Evolutionary conservation across 2,888 invertebrate species (phyloP), one percentile per base, ranked within the genome.

Genomic region (Malthinus seriepunctatus): DNA sequence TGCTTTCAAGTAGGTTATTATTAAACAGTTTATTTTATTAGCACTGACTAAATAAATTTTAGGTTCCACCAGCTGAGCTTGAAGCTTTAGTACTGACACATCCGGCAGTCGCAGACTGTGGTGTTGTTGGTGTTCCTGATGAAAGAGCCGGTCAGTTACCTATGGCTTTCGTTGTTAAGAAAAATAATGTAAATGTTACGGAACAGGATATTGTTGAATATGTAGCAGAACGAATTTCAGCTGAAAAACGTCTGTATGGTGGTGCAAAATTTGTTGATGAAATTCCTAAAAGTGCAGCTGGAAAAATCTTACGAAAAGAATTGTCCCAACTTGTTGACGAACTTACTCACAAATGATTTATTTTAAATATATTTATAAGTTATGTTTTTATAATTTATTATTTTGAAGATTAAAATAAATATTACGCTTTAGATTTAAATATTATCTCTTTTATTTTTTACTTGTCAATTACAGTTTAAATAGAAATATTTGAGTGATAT

Each of bases 11-110:
- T 42, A 23, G n/a, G 39, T 9, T 2, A 2, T n/a, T 15, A 15
- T 14, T 9, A 6, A 6, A 7, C 8, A n/a, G n/a, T n/a, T 15
- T 15, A 1, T 39, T 9, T 2, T 2, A 14, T 9, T 15, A n/a
- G n/a, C 10, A 42, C 5, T 42, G n/a, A 42, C 2, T 15, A 6
- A 2, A 32, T 49, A 46, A 5, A 15, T 50, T 51, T 0, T 71
- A 87, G 84, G 86, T 87, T 46, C 89, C 93, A 0, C 93, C 93
- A 2, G 92, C 93, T 1, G 95, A 95, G 79, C 78, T 96, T 37
- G 95, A 96, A 78, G 88, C 88, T n/a, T 72, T 95, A 48, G 77
- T 95, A 34, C 78, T 93, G 47, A 86, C 87, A 15, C 87, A 91
- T 80, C 80, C 84, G 0, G 83, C 83, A 51, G 85, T 95, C 47